Conservation (phyloP, 2,888 invertebrate genomes). For the Pimpla rufipes region DNA sequence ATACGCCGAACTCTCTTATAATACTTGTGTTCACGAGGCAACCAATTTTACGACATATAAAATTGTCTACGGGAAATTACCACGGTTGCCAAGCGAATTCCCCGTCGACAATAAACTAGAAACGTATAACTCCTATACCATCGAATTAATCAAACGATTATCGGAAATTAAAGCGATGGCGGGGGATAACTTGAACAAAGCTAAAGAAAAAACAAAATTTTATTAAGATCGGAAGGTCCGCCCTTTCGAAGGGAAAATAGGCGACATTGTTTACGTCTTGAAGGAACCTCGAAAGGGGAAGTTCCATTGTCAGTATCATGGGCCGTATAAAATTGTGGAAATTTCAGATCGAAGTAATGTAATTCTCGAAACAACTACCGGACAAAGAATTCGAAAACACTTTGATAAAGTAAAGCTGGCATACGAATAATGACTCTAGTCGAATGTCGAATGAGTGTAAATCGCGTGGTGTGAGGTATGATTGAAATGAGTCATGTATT, state of each 20-base stretch:
- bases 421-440: not conserved
- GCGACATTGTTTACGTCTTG: conserved; percentile 26
- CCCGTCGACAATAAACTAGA: not conserved
- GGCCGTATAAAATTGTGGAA: conserved; percentile 37
- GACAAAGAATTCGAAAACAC: conserved; percentile 19
- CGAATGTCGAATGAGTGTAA: not conserved
- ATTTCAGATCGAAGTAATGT: conserved; percentile 29
- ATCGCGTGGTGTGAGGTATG: not conserved
- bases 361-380: conserved; percentile 1
- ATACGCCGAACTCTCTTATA: conserved; percentile 63
- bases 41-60: conserved; percentile 62
- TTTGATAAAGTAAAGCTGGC: conserved; percentile 26
- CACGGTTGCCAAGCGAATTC: conserved; percentile 35
- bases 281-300: conserved; percentile 49
- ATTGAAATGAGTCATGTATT: not conserved
- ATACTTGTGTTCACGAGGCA: conserved; percentile 58
- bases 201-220: not conserved
- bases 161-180: not conserved
- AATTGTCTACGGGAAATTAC: conserved; percentile 51
- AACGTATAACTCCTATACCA: not conserved
- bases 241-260: conserved; percentile 29
- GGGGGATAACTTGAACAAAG: conserved; percentile 1
- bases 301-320: conserved; percentile 44
- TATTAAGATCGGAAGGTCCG: conserved; percentile 30
- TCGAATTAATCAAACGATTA: not conserved